phyloP scores from a whole-genome alignment of 2,888 invertebrate species.

The Parnassius smintheus region DNA sequence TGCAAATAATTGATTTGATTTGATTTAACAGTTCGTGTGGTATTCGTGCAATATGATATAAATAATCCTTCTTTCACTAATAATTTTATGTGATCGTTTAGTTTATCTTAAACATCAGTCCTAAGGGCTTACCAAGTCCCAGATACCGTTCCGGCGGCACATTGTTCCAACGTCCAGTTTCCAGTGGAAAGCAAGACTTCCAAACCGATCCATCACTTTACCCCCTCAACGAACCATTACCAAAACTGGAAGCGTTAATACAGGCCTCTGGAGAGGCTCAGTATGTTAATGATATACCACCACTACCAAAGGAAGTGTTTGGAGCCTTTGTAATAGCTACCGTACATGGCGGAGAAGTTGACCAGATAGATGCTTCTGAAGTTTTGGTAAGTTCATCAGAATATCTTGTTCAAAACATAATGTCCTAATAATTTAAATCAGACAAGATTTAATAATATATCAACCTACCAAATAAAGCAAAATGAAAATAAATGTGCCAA shows the following conservation, averaged over 20 bases:
- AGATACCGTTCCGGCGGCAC: slow-evolving; percentile 75
- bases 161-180: slow-evolving; percentile 79
- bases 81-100: slow-evolving; percentile 40
- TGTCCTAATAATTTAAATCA: no score
- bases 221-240: slow-evolving; percentile 85
- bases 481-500: no score
- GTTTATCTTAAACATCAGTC: slow-evolving; percentile 80
- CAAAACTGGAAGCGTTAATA: slow-evolving; percentile 82
- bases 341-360: slow-evolving; percentile 79
- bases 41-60: no score
- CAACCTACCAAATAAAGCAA: no score
- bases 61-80: not conserved
- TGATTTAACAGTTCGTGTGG: no score
- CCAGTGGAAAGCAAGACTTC: slow-evolving; percentile 81
- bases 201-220: slow-evolving; percentile 83
- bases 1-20: no score
- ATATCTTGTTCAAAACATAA: not conserved
- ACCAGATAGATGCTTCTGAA: slow-evolving; percentile 78
- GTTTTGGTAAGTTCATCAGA: slow-evolving; percentile 77
- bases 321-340: slow-evolving; percentile 85
- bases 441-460: no score
- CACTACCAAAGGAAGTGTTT: slow-evolving; percentile 82
- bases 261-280: slow-evolving; percentile 86
- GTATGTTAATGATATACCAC: slow-evolving; percentile 84
- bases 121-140: slow-evolving; percentile 55